Base-by-base conservation (phyloP, 2,113 vertebrate genomes). In the Hymenochirus boettgeri region DNA sequence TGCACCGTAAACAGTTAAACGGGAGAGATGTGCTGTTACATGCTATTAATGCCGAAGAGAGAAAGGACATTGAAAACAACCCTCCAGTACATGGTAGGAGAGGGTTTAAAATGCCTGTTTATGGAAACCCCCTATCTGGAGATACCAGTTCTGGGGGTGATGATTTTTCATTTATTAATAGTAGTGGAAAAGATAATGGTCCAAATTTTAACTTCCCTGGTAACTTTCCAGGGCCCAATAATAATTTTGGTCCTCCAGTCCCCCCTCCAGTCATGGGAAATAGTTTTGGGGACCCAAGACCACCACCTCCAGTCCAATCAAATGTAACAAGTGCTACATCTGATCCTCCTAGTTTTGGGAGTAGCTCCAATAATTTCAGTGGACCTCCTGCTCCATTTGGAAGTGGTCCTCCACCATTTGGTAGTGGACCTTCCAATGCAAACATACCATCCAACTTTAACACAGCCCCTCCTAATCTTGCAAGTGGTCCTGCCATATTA, bases 1-100 rank as follows among this genome's bases (percentile, higher is more conserved):
- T 98, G 48, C 95, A 99, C 76, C 92, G 94, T 70, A 97, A 98
- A 77, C 98, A 98, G 66, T 84, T 99, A 67, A 97, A 97, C 35
- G 96, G 95, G 47, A 92, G 96, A 69, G 93, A 99, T 83, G 93
- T 93, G 60, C 93, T 97, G 77, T 85, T 99, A 58, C 94, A 95
- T 75, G 76, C 97, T 71, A 85, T 97, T 65, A 92, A 92, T 27
- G 76, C 87, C 69, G 95, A 98, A 46, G 94, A 98, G 78, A 95
- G 96, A 92, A 93, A 91, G 76, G 96, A 96, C 59, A 91, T 97
- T 75, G 94, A 99, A 71, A 91, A 91, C 75, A 96, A 93, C 75
- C 94, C 96, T 50, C 90, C 92, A 1, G 86, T 90, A 15, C 93
- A 95, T 82, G 92, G 86, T 64, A 97, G 96, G 74, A 92, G 93